Evolutionary conservation across 2,113 vertebrate genomes (phyloP), one percentile per base, ranked within the genome.

Genomic region (Apaloderma vittatum): DNA sequence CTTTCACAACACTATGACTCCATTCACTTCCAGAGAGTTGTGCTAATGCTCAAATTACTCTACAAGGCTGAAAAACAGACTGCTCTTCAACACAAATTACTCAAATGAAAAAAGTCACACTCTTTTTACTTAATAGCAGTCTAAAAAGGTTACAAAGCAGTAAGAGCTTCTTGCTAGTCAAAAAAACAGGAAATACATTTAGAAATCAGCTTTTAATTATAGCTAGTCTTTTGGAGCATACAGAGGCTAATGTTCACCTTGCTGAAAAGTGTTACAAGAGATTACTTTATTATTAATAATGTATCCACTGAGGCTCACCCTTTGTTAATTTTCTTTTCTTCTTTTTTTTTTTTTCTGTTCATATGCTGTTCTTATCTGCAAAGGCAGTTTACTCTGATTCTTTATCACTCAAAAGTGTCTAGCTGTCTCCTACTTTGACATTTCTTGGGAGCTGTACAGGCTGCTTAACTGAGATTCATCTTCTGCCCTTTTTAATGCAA

Each of bases 251-350:
- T 29, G 20, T 61, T 72, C 20, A 20, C 52, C 45, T 84, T 65
- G 11, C 5, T 74, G n/a, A 71, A 63, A 81, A 59, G 2, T 49
- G 8, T 59, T 84, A 54, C n/a, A 20, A 34, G 52, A 87, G 7
- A 49, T 18, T 36, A 78, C 21, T 29, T 55, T 78, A 29, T 61
- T 40, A 61, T 34, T 66, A 88, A 74, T 43, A 46, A 59, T 20
- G 14, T 55, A 63, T 32, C 3, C 18, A 55, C 3, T 48, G 24
- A 63, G 5, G 13, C 1, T 32, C 9, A 52, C 1, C 1, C 4
- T 74, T 58, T n/a, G 5, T 27, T 52, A 40, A 40, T 40, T 40
- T 40, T 40, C 10, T 40, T 0, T 12, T 22, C 16, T 3, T 52
- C 16, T 12, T 6, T 23, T 40, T 54, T 22, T 55, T 14, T 8